Percentiles rank a stretch among this genome's conserved stretches.
Evolutionary conservation across 1,140 invertebrate species (phyloP).

Genomic region (Orius insidiosus): DNA sequence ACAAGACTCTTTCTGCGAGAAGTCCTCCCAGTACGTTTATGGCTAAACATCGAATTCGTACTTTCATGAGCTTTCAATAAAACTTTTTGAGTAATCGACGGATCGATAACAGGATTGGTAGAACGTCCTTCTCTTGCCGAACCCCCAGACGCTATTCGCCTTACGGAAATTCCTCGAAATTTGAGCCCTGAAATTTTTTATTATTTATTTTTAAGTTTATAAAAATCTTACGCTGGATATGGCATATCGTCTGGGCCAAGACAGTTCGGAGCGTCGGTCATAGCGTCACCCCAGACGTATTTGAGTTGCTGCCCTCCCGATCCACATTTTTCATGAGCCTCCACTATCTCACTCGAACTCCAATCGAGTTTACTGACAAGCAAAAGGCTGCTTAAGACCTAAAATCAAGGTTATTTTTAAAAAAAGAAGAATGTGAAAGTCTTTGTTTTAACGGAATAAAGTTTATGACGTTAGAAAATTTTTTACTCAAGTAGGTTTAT

Average conservation of each 20-base stretch:
- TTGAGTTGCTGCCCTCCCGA: conserved; percentile 32
- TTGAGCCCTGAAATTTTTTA: conserved; percentile 35
- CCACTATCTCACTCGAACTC: too few species aligned
- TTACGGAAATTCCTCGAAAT: conserved; percentile 42
- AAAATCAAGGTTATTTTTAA: too few species aligned
- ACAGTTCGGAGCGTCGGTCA: conserved; percentile 53
- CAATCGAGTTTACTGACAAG: too few species aligned
- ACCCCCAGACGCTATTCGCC: conserved; percentile 30
- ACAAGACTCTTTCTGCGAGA: conserved; percentile 23
- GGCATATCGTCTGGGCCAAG: conserved; percentile 59
- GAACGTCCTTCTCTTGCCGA: conserved; percentile 38
- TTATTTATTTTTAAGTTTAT: too few species aligned
- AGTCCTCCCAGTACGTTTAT: conserved; percentile 14
- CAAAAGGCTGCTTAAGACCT: too few species aligned
- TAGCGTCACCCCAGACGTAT: conserved; percentile 69
- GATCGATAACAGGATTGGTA: conserved; percentile 40
- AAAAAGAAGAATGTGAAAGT: too few species aligned
- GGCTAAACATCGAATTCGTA: background rate
- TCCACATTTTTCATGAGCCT: conserved; percentile 14
- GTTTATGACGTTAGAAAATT: too few species aligned
- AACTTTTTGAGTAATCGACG: conserved; percentile 46
- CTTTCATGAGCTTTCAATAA: conserved; percentile 41
- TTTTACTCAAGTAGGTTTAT: too few species aligned
- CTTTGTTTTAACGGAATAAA: too few species aligned
- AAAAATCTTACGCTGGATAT: conserved; percentile 69